phyloP scores from a whole-genome alignment of 2,113 vertebrate species.

The Coryphaenoides rupestris region DNA sequence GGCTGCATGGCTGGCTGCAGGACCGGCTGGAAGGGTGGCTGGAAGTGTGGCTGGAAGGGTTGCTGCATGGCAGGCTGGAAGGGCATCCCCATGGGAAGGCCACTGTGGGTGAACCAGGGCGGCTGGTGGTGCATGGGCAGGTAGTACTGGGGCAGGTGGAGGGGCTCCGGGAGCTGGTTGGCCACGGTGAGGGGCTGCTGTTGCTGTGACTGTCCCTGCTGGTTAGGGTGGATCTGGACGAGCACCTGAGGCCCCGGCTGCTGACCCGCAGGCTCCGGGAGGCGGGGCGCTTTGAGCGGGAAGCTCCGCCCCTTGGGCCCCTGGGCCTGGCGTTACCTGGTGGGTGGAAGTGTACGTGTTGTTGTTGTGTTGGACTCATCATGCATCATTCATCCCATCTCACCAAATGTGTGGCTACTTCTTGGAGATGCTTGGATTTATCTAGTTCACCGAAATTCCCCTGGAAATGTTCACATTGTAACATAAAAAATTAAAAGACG shows the following conservation, averaged over 20 bases:
- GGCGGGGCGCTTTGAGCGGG: slow-evolving; percentile 17
- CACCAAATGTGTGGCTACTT: no score
- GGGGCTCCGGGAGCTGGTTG: slow-evolving; percentile 17
- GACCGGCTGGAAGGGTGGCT: no score
- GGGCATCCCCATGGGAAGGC: slow-evolving; percentile 28
- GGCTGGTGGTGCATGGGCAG: slow-evolving; percentile 30
- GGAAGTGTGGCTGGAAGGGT: no score
- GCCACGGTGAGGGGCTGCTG: slow-evolving; percentile 19
- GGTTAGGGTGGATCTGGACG: slow-evolving; percentile 18
- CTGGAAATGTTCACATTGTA: no score
- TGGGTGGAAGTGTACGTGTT: neutral
- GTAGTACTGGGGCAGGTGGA: slow-evolving; percentile 16
- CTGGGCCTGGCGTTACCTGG: slow-evolving; percentile 30
- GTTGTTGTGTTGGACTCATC: neutral
- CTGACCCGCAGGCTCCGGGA: slow-evolving; percentile 20
- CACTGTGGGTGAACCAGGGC: slow-evolving; percentile 42
- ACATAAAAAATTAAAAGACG: no score
- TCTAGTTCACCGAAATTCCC: no score
- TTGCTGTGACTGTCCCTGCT: no score
- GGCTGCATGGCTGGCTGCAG: no score
- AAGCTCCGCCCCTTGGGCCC: slow-evolving; percentile 15
- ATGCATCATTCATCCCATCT: no score
- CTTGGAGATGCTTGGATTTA: no score
- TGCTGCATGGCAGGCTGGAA: slow-evolving; percentile 13
- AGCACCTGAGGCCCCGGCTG: slow-evolving; percentile 4